Base-by-base conservation (phyloP, 2,888 invertebrate species). In the Oxytorus armatus region DNA sequence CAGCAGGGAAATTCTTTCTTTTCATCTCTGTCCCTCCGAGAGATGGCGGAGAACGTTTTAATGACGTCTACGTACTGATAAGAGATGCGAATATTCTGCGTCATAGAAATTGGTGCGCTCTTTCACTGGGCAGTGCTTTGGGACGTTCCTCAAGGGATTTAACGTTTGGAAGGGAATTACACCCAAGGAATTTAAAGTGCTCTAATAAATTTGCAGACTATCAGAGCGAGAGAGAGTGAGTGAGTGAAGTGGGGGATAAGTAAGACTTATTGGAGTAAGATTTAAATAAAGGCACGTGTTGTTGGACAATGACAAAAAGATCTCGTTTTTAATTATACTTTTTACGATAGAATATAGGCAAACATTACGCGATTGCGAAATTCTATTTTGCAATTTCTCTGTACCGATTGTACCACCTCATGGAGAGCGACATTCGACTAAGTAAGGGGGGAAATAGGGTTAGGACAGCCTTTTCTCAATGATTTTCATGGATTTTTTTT, bases 51-150 rank as follows among this genome's bases (percentile, higher is more conserved):
- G 74, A 79, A 79, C 68, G 78, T 74, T 74, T 79, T 74, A 79
- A 79, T 74, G 78, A 79, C 63, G 55, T 25, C 51, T 39, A 57
- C 57, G 68, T 36, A 29, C 63, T 74, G 78, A 79, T 79, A 79
- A 79, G 74, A 55, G 59, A 66, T 18, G 47, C 75, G 39, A 75
- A 51, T 55, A 61, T 25, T 49, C 7, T 11, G 44, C 44, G 47
- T 66, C 74, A 36, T 53, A 51, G 53, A 79, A 61, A 51, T 59
- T 68, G 39, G 65, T 7, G 55, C 47, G 23, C 11, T 57, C 25
- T 29, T 51, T 39, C 55, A 18, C 47, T 14, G 11, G n/a, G 61
- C 68, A 29, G 23, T 36, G 14, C 57, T n/a, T 42, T 36, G 14
- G 42, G 29, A 53, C 75, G 47, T 36, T 14, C 29, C 29, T 51